A percentile compares a stretch with the other conserved stretches of the same genome.
phyloP scores from a whole-genome alignment of 2,113 vertebrate genomes.

The Galbula dea region DNA sequence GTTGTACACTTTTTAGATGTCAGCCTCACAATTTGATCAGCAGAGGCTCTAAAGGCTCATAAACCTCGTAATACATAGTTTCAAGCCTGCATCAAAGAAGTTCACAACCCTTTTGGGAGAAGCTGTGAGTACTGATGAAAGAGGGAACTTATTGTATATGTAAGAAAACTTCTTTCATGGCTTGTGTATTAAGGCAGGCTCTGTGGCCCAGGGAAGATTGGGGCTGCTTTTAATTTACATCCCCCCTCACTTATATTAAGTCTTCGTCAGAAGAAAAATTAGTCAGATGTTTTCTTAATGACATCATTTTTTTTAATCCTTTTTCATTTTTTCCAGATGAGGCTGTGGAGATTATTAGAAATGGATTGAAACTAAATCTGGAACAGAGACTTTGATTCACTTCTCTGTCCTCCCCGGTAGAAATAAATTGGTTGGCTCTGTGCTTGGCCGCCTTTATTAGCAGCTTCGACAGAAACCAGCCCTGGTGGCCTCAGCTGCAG shows the following conservation, averaged over 20 bases:
- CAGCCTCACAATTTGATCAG: slow-evolving; percentile 63
- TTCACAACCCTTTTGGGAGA: slow-evolving; percentile 69
- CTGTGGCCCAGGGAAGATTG: slow-evolving; percentile 40
- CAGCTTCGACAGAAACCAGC: slow-evolving; percentile 33
- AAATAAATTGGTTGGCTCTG: slow-evolving; percentile 56
- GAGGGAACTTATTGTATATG: slow-evolving; percentile 71
- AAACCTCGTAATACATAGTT: slow-evolving; percentile 68
- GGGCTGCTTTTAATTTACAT: slow-evolving; percentile 72
- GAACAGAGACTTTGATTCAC: slow-evolving; percentile 70
- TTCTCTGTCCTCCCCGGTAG: slow-evolving; percentile 32
- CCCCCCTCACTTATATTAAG: slow-evolving; percentile 56
- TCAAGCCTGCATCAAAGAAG: slow-evolving; percentile 69
- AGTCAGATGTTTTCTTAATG: slow-evolving; percentile 64
- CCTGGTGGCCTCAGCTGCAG: background rate
- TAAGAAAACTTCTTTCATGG: slow-evolving; percentile 72
- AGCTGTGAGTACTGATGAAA: slow-evolving; percentile 70
- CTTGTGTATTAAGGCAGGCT: slow-evolving; percentile 64
- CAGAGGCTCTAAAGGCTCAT: slow-evolving; percentile 55
- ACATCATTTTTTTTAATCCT: slow-evolving; percentile 61
- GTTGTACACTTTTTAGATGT: slow-evolving; percentile 59
- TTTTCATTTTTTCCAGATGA: slow-evolving; percentile 63
- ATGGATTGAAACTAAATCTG: slow-evolving; percentile 62
- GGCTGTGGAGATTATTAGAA: slow-evolving; percentile 54
- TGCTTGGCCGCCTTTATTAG: slow-evolving; percentile 44
- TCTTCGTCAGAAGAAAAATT: slow-evolving; percentile 65